phyloP scores from a whole-genome alignment of 2,888 invertebrate species.

The Mythimna vitellina region DNA sequence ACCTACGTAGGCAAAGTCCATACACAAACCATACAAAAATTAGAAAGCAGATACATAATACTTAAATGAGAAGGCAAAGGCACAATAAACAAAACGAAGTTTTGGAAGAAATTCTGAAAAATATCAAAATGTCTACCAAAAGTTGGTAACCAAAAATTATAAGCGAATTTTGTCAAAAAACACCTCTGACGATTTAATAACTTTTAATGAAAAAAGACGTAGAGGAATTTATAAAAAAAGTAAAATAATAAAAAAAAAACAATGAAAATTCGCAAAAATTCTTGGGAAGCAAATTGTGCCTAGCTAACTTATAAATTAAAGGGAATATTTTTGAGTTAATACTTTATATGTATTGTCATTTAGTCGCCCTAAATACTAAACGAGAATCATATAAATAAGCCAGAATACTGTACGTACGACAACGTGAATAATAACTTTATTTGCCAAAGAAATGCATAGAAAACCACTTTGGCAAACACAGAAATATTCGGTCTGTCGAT shows the following conservation, averaged over 20 bases:
- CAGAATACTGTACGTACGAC: conserved; percentile 63
- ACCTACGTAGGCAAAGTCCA: conserved; percentile 90
- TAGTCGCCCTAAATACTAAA: conserved; percentile 90
- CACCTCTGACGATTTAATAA: conserved; percentile 71
- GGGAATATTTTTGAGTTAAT: conserved; percentile 86
- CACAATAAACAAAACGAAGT: conserved; percentile 63
- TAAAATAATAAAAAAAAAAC: conserved; percentile 40
- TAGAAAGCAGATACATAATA: conserved; percentile 82
- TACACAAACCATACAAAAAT: conserved; percentile 88
- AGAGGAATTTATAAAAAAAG: conserved; percentile 66
- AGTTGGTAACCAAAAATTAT: conserved; percentile 62
- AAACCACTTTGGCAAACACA: conserved; percentile 49
- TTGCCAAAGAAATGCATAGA: conserved; percentile 40
- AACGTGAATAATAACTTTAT: conserved; percentile 36
- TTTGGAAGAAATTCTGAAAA: conserved; percentile 67
- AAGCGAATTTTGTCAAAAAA: conserved; percentile 67
- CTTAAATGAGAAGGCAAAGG: conserved; percentile 72
- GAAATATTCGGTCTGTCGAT: conserved; percentile 29
- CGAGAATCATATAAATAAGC: conserved; percentile 86
- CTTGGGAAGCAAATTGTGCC: conserved; percentile 70
- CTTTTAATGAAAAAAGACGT: conserved; percentile 79
- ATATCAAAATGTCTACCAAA: conserved; percentile 65
- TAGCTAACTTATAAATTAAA: conserved; percentile 76
- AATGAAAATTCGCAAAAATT: conserved; percentile 68
- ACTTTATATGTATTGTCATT: conserved; percentile 89